Evolutionary conservation across 2,888 invertebrate genomes (phyloP).

Genomic region (Notocelia uddmanniana): DNA sequence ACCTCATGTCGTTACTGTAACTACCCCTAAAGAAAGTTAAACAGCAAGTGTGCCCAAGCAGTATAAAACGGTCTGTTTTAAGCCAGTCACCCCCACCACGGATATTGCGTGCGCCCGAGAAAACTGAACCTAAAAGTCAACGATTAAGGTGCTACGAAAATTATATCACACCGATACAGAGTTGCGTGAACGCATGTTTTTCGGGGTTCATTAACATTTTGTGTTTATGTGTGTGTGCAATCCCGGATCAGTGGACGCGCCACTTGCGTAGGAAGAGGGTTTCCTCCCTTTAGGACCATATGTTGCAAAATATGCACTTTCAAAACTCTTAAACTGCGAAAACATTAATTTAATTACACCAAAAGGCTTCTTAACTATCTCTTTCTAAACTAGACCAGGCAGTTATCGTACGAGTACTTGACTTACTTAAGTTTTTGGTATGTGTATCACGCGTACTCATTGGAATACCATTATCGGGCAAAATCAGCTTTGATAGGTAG

Average conservation of each 20-base stretch:
- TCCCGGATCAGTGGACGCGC: constrained; percentile 58
- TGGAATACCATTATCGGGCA: constrained; percentile 20
- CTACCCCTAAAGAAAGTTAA: constrained; percentile 79
- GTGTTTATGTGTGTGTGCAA: constrained; percentile 49
- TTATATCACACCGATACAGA: constrained; percentile 75
- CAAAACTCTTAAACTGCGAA: not conserved
- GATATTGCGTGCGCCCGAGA: constrained; percentile 64
- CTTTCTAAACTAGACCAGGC: not conserved
- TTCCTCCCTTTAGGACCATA: constrained; percentile 38
- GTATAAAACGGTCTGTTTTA: constrained; percentile 79
- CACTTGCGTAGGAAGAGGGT: constrained; percentile 54
- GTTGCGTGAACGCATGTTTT: constrained; percentile 69
- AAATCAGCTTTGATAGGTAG: constrained; percentile 14
- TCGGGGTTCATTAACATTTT: constrained; percentile 66
- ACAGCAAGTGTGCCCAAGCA: constrained; percentile 77
- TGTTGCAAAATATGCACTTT: not conserved
- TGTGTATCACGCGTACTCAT: constrained; percentile 26
- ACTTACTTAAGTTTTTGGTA: constrained; percentile 11
- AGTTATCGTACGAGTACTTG: not conserved
- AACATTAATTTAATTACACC: not conserved
- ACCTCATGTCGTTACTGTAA: constrained; percentile 75
- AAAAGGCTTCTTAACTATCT: not conserved
- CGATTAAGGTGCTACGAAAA: constrained; percentile 77
- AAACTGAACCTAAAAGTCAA: constrained; percentile 78
- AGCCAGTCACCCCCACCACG: constrained; percentile 79